Percentiles rank a stretch among this genome's conserved stretches.
Evolutionary conservation across 37 sponge, comb jelly and placozoan genomes (phyloP).

Genomic region (Petrosia ficiformis): DNA sequence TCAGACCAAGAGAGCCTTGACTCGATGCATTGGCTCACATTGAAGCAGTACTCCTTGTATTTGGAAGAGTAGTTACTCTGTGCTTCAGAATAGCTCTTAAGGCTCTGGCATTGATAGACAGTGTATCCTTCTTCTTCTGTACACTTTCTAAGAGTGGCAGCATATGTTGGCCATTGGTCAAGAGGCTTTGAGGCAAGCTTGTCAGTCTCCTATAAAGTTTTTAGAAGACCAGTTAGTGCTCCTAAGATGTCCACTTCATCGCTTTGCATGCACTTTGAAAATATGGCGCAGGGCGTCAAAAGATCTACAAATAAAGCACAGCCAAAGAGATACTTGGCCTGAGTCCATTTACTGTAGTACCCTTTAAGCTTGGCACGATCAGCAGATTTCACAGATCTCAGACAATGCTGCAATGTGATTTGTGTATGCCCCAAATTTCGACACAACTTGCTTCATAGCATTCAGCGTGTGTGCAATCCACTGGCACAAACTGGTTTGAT

Average conservation of each 20-base stretch:
- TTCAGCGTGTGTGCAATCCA: conserved; percentile 24
- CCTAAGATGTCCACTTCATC: conserved; percentile 25
- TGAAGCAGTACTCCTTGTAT: too few relatives aligned
- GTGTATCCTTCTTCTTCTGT: conserved; percentile 7
- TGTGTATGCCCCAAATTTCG: conserved; percentile 64
- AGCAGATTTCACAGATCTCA: conserved; percentile 38
- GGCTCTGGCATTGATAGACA: conserved; percentile 8
- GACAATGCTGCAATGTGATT: conserved; percentile 39
- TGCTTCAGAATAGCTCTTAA: conserved; percentile 20
- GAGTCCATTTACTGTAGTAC: conserved; percentile 46
- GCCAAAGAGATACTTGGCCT: conserved; percentile 68
- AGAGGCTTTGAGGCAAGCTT: neutral
- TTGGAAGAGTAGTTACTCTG: conserved; percentile 8
- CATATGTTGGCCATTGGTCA: conserved; percentile 13
- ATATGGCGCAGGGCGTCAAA: conserved; percentile 29
- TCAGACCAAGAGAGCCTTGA: too few relatives aligned
- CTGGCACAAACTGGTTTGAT: conserved; percentile 18
- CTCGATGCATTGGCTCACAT: too few relatives aligned
- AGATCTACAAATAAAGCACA: conserved; percentile 72
- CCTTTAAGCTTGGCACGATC: conserved; percentile 58
- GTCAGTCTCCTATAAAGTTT: neutral
- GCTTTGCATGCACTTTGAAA: conserved; percentile 26
- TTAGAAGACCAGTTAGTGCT: conserved; percentile 18
- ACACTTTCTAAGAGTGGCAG: conserved; percentile 9
- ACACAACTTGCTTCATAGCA: conserved; percentile 46